A percentile compares a stretch with the other conserved stretches of the same genome.
Conservation (phyloP, 2,113 vertebrate species). For the Otus sunia region DNA sequence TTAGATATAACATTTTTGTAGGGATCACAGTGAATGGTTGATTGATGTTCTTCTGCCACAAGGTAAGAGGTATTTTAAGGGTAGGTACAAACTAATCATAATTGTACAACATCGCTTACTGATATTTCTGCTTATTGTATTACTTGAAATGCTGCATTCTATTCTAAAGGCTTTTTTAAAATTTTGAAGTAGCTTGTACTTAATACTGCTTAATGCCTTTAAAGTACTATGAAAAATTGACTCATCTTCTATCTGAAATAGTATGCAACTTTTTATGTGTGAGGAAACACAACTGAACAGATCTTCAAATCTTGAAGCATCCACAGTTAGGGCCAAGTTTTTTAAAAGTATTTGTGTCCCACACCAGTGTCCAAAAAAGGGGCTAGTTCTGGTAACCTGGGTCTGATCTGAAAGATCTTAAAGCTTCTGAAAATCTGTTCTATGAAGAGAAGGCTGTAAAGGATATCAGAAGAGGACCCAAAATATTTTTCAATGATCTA, state of each 20-base stretch:
- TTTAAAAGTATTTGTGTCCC: background rate
- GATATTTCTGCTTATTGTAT: slow-evolving; percentile 11
- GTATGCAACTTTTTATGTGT: background rate
- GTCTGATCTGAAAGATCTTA: background rate
- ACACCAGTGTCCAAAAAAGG: background rate
- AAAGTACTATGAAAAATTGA: background rate
- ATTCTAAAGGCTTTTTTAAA: background rate
- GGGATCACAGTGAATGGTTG: slow-evolving; percentile 96
- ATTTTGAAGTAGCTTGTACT: background rate
- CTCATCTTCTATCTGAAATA: background rate
- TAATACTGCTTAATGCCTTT: background rate
- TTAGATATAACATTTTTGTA: slow-evolving; percentile 61
- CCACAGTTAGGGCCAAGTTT: background rate
- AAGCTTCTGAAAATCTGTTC: background rate
- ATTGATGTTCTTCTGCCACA: slow-evolving; percentile 97
- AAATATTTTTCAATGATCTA: background rate
- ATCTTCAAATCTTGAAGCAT: background rate
- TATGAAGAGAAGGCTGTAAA: background rate
- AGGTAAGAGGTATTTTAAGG: slow-evolving; percentile 82
- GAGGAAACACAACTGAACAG: background rate
- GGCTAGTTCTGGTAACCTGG: background rate
- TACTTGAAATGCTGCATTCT: background rate
- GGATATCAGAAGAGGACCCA: background rate
- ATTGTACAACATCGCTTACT: slow-evolving; percentile 1
- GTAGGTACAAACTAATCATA: slow-evolving; percentile 36